Evolutionary conservation across 2,888 invertebrate species (phyloP).

Genomic region (Nemotelus nigrinus): DNA sequence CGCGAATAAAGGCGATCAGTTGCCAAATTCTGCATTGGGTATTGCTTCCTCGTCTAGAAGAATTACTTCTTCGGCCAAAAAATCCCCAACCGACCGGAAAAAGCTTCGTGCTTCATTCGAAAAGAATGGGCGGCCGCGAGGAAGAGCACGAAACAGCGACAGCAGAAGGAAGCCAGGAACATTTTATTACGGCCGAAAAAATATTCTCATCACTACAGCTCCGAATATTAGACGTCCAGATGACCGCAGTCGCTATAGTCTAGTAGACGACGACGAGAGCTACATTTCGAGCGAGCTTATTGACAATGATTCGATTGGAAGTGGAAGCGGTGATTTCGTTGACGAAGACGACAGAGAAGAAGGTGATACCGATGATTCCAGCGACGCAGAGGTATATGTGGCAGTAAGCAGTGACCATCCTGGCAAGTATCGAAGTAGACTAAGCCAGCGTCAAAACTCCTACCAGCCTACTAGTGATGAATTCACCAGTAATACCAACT

Average conservation of each 20-base stretch:
- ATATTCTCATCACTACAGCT: background rate
- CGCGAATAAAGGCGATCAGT: slow-evolving; percentile 38
- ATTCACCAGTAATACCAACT: background rate
- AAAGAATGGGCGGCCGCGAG: background rate
- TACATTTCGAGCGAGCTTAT: slow-evolving; percentile 42
- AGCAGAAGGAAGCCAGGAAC: background rate
- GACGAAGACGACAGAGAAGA: slow-evolving; percentile 48
- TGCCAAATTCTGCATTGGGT: background rate
- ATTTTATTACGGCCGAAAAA: background rate
- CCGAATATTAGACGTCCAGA: background rate
- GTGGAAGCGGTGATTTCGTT: slow-evolving; percentile 54
- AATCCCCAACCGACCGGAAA: background rate
- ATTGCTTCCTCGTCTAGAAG: background rate
- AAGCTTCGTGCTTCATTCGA: background rate
- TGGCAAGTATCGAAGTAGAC: slow-evolving; percentile 1
- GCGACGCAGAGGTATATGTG: slow-evolving; percentile 1
- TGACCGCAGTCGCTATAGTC: background rate
- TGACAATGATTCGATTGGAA: slow-evolving; percentile 51
- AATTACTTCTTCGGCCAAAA: background rate
- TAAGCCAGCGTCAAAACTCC: background rate
- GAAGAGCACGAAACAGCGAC: background rate
- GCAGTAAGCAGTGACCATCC: background rate
- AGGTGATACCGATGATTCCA: slow-evolving; percentile 27
- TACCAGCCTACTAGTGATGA: background rate
- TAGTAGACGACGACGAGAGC: background rate